phyloP scores from a whole-genome alignment of 1,140 invertebrate species.

The Trichonephila clavipes region DNA sequence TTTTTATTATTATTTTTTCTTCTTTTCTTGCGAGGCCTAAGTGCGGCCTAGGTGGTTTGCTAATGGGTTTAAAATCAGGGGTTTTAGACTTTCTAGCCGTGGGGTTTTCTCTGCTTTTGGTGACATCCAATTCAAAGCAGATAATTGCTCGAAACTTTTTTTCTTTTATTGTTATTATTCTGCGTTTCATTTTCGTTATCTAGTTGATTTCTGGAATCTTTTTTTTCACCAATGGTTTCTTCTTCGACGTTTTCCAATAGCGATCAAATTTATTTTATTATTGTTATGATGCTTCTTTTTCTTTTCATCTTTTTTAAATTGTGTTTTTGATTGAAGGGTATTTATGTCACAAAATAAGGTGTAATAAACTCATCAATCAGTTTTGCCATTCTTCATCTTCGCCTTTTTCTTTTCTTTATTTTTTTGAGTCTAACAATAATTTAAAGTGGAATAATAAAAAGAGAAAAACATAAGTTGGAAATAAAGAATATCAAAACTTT shows the following conservation, averaged over 20 bases:
- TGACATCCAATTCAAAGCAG: constrained; percentile 64
- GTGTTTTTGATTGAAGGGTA: neutral
- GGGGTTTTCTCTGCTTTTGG: constrained; percentile 56
- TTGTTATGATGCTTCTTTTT: neutral
- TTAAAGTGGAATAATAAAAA: neutral
- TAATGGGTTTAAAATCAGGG: constrained; percentile 75
- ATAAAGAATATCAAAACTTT: no score
- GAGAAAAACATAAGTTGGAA: neutral
- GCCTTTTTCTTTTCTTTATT: no score
- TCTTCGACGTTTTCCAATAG: neutral
- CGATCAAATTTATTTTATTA: neutral
- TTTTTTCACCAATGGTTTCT: neutral
- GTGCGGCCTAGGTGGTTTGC: constrained; percentile 68
- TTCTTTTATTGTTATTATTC: constrained; percentile 21
- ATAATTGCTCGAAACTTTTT: constrained; percentile 50
- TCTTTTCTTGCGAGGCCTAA: constrained; percentile 45
- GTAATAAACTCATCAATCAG: constrained; percentile 51
- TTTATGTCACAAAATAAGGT: neutral
- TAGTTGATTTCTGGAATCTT: neutral
- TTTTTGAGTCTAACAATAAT: neutral
- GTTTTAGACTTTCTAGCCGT: constrained; percentile 58
- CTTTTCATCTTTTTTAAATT: neutral
- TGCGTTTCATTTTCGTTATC: neutral
- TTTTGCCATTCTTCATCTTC: neutral
- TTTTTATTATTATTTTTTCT: constrained; percentile 42